These are phyloP conservation scores for Thalassarche chlororhynchos DNA, from an alignment of 2,113 vertebrate species.

Conservation along the genomic window DNA sequence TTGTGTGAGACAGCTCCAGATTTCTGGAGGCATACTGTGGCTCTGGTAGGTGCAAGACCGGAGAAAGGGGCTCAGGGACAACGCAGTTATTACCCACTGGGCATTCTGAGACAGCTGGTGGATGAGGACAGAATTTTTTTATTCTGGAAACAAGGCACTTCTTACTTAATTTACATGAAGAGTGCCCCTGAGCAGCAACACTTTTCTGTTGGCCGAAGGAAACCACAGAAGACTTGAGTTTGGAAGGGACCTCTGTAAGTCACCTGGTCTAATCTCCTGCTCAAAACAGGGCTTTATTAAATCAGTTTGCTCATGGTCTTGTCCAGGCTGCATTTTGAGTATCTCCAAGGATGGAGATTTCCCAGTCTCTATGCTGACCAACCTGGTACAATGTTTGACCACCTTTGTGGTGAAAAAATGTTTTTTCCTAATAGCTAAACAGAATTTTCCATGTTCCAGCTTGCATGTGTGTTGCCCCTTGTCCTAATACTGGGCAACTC, in stretches of 20 bases:
- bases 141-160: neutral
- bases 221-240: neutral
- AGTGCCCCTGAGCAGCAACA: neutral
- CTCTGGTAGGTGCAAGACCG: neutral
- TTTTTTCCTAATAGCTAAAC: neutral
- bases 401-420: neutral
- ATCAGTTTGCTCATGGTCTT: neutral
- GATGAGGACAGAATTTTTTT: neutral
- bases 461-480: neutral
- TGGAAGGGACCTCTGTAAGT: neutral
- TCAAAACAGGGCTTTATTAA: neutral
- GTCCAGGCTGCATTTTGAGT: neutral
- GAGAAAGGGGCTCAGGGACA: neutral
- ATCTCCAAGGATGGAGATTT: neutral
- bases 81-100: neutral
- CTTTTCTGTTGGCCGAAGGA: neutral
- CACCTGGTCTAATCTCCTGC: neutral
- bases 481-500: neutral
- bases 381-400: neutral
- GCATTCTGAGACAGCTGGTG: neutral
- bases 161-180: neutral
- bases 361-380: neutral
- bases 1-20: neutral
- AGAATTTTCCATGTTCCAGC: neutral
- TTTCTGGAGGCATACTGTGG: neutral